phyloP scores from a whole-genome alignment of 2,888 invertebrate species.

The Zaprionus obscuricornis region DNA sequence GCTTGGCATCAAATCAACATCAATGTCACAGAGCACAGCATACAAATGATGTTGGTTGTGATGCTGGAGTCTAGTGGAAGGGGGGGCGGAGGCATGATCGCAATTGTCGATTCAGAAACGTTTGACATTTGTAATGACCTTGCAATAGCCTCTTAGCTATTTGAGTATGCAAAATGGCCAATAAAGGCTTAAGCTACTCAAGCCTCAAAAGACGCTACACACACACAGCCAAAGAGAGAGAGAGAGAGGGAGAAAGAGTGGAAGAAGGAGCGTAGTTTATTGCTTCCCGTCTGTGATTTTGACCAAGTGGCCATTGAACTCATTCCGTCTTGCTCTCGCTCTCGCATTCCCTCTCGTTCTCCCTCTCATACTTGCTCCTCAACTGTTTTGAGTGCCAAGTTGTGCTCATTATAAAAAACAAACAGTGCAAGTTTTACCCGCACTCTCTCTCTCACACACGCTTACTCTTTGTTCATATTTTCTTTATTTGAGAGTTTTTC shows the following conservation, averaged over 20 bases:
- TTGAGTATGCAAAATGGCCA: constrained; percentile 16
- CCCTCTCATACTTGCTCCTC: no score
- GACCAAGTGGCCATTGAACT: constrained; percentile 54
- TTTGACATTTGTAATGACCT: constrained; percentile 56
- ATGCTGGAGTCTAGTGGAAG: constrained; percentile 4
- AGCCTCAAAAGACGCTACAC: neutral
- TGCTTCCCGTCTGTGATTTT: constrained; percentile 27
- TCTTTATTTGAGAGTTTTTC: constrained; percentile 1
- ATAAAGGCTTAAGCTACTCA: constrained; percentile 4
- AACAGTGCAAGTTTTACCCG: constrained; percentile 14
- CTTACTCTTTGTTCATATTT: constrained; percentile 22
- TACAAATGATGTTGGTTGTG: constrained; percentile 4
- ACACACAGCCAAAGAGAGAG: neutral
- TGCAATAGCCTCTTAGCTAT: constrained; percentile 17
- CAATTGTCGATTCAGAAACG: constrained; percentile 9
- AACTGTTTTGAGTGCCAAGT: constrained; percentile 10
- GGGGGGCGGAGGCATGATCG: constrained; percentile 1
- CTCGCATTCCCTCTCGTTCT: neutral
- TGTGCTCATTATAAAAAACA: constrained; percentile 48
- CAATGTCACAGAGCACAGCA: constrained; percentile 52
- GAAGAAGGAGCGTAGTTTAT: no score
- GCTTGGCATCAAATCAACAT: constrained; percentile 41
- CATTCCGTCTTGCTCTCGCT: neutral
- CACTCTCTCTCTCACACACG: no score
- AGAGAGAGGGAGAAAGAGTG: no score